Percentiles rank a stretch among this genome's conserved stretches.
phyloP scores from a whole-genome alignment of 2,888 invertebrate genomes.

The Spialia ferax region DNA sequence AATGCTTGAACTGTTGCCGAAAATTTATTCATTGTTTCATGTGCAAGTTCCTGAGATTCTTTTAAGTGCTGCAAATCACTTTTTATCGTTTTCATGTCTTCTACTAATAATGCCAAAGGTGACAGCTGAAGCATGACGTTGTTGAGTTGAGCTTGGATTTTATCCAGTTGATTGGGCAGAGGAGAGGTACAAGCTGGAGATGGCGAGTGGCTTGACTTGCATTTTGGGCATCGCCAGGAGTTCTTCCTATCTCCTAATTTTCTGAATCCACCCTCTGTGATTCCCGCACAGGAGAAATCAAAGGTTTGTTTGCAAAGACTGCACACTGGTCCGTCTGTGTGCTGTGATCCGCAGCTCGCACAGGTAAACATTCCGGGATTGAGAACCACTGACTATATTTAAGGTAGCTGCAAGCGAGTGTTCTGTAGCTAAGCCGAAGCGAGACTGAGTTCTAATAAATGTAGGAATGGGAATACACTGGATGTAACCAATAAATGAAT shows the following conservation, averaged over 20 bases:
- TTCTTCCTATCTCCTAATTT: not conserved
- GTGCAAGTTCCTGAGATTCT: not conserved
- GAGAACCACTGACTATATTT: not conserved
- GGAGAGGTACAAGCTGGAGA: not conserved
- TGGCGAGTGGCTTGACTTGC: not conserved
- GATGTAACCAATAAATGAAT: too few relatives aligned
- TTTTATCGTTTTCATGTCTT: not conserved
- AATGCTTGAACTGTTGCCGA: not conserved
- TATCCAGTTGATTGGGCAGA: not conserved
- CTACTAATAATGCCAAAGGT: not conserved
- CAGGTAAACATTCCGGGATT: not conserved
- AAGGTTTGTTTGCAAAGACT: not conserved
- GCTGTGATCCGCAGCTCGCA: not conserved
- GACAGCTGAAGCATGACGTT: not conserved
- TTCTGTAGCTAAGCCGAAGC: too few relatives aligned
- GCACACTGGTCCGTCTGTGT: not conserved
- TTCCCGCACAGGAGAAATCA: not conserved
- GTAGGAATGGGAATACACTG: too few relatives aligned
- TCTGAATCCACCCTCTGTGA: not conserved
- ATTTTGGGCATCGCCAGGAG: not conserved
- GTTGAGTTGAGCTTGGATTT: not conserved
- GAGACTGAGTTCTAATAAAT: too few relatives aligned
- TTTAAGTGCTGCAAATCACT: not conserved
- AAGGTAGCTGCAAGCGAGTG: too few relatives aligned
- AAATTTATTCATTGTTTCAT: not conserved